Evolutionary conservation across 2,113 vertebrate species (phyloP).

Genomic region (Callipepla californica): DNA sequence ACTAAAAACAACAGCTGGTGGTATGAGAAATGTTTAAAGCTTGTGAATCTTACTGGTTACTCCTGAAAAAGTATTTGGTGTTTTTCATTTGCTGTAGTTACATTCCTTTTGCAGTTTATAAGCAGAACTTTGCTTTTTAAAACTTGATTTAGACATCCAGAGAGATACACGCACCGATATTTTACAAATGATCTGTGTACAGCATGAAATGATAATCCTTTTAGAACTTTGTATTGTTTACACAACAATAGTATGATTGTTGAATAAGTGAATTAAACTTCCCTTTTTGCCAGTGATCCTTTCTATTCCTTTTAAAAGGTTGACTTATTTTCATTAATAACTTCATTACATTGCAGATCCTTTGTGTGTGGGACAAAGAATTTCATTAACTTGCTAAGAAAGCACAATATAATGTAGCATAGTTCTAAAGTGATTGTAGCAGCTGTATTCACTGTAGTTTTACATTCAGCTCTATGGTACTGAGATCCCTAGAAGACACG

Average conservation of each 20-base stretch:
- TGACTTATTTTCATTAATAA: constrained; percentile 60
- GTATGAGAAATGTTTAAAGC: constrained; percentile 37
- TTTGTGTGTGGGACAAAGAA: constrained; percentile 52
- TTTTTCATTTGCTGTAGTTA: constrained; percentile 26
- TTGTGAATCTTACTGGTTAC: constrained; percentile 20
- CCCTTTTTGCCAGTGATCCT: constrained; percentile 9
- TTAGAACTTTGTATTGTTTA: constrained; percentile 35
- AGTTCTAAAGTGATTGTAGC: constrained; percentile 64
- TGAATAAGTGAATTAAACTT: constrained; percentile 37
- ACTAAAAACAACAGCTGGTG: background rate
- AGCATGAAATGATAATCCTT: constrained; percentile 34
- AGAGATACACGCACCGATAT: constrained; percentile 44
- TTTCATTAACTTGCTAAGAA: constrained; percentile 24
- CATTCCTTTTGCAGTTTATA: background rate
- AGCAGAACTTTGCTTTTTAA: constrained; percentile 20
- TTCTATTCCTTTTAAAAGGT: constrained; percentile 43
- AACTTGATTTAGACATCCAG: background rate
- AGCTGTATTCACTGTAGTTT: constrained; percentile 57
- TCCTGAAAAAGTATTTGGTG: constrained; percentile 32
- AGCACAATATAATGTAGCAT: constrained; percentile 30
- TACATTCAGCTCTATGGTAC: constrained; percentile 51
- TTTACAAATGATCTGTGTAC: constrained; percentile 40
- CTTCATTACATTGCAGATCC: background rate
- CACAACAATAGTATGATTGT: constrained; percentile 39
- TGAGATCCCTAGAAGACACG: constrained; percentile 35